These are phyloP conservation scores for Mycteria americana DNA, from an alignment of 2,797 vertebrate species.

Conservation along the genomic window DNA sequence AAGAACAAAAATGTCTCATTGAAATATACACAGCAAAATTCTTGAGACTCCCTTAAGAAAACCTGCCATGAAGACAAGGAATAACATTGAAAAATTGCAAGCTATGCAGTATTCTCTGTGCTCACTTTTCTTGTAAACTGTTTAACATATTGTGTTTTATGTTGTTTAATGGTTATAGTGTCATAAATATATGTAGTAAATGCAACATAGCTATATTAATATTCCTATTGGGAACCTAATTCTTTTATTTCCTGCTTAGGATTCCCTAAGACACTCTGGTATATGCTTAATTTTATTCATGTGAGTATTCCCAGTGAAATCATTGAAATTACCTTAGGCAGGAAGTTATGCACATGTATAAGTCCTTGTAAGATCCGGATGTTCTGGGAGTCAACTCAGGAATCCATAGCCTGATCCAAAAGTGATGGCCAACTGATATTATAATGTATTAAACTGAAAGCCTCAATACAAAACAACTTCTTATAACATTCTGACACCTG, in stretches of 20 bases:
- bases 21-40: not conserved
- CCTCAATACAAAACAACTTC: not conserved
- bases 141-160: not conserved
- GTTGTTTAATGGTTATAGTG: not conserved
- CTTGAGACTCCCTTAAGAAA: not conserved
- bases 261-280: not conserved
- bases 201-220: not conserved
- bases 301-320: not conserved
- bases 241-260: not conserved
- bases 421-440: not conserved
- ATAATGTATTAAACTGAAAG: not conserved
- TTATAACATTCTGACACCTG: not conserved
- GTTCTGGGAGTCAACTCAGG: no score
- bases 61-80: not conserved
- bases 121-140: not conserved
- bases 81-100: not conserved
- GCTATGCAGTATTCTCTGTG: not conserved
- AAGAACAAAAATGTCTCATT: not conserved
- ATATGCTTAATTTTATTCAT: not conserved
- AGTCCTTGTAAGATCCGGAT: not conserved
- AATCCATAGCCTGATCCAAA: not conserved
- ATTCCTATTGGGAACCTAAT: not conserved
- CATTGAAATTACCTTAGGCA: not conserved
- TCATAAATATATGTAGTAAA: not conserved
- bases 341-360: not conserved